Conservation (phyloP, 2,888 invertebrate genomes). For the Candidula unifasciata region DNA sequence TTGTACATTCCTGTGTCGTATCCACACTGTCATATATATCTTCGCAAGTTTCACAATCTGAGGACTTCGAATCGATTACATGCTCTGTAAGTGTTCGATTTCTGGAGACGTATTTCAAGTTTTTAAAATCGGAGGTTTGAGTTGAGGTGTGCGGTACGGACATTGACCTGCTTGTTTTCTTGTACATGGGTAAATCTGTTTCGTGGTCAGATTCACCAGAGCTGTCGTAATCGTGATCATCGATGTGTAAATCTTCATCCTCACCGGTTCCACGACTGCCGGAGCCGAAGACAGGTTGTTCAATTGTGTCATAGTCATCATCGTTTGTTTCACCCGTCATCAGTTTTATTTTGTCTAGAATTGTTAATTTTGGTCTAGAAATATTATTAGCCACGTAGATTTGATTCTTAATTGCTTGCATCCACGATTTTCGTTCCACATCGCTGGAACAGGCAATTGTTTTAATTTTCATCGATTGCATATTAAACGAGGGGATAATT, state of each 20-base stretch:
- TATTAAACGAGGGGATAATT: neutral
- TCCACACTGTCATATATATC: neutral
- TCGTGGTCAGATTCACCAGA: neutral
- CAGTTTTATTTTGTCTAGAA: constrained; percentile 12
- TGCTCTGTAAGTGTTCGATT: neutral
- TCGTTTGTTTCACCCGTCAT: neutral
- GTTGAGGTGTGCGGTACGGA: constrained; percentile 13
- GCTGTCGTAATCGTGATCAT: neutral
- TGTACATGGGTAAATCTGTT: neutral
- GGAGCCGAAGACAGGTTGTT: neutral
- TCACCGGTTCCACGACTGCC: neutral
- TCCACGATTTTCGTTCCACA: constrained; percentile 13
- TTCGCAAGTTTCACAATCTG: neutral
- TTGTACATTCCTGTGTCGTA: neutral
- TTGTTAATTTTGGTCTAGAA: neutral
- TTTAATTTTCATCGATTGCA: constrained; percentile 4
- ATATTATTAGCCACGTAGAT: constrained; percentile 32
- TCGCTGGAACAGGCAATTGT: constrained; percentile 30
- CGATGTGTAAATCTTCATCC: neutral
- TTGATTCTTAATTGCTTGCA: constrained; percentile 20
- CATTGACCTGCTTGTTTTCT: constrained; percentile 7
- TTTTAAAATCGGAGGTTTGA: neutral
- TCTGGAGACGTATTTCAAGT: neutral
- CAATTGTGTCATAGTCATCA: constrained; percentile 11
- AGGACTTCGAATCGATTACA: neutral